Evolutionary conservation across 2,797 vertebrate genomes (phyloP), one percentile per base, ranked within the genome.

Genomic region (Xerus rutilus): DNA sequence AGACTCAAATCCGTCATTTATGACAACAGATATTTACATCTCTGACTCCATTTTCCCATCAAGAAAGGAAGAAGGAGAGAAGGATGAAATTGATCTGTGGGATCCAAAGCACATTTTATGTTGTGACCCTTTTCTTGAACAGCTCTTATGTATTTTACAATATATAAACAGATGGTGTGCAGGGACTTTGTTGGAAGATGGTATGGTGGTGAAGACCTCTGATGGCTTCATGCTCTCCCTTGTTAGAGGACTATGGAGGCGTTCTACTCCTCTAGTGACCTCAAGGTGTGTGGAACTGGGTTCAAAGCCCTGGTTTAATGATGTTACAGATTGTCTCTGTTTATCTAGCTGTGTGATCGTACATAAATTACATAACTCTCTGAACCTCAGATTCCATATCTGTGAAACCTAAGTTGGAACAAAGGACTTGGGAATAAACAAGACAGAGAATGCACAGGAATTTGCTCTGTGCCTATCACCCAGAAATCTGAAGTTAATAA

Each of bases 141-240:
- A 64, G 9, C 23, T 57, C 7, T 62, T 10, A 5, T 0, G 10
- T 0, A 0, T 83, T 45, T 54, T 10, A 10, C 7, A 12, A 2
- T 23, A 13, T 25, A 21, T 77, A 21, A 45, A 14, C 4, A 59
- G 35, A 4, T 6, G 20, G 8, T 14, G 5, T 2, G 2, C 1
- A 3, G 14, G 10, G 5, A 0, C 11, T 35, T 3, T 30, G 45
- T 9, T 7, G 59, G 20, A 35, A 76, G 47, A 28, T 21, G 64
- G 23, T 0, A 0, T 1, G 32, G 57, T 11, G 1, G 14, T 1
- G 13, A 4, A 43, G 10, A 8, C 3, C 15, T 7, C 30, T 13
- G 9, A 11, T 23, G 13, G 3, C 14, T 1, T 13, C 10, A 3
- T 30, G 18, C 0, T 21, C 8, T 47, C 20, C n/a, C 35, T 32